These are phyloP conservation scores for Elanus axillaris DNA, from an alignment of 2,113 vertebrate genomes.

Conservation along the genomic window DNA sequence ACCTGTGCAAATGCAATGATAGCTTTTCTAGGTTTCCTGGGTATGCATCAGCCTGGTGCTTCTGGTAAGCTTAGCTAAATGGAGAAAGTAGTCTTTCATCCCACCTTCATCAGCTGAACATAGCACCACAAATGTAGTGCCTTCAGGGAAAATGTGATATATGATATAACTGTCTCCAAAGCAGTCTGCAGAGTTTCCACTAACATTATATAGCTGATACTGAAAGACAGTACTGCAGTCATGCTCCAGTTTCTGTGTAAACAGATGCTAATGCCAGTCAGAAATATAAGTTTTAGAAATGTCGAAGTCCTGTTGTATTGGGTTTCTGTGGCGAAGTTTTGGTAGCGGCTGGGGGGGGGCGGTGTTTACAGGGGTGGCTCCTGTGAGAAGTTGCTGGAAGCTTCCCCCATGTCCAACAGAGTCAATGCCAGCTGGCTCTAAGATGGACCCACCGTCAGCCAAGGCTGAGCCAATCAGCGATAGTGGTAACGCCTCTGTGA, in stretches of 20 bases:
- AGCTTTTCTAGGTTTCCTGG: background rate
- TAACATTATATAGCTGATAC: background rate
- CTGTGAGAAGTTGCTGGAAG: too few species aligned
- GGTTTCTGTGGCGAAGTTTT: too few species aligned
- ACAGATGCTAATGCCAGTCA: background rate
- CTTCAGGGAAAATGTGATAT: background rate
- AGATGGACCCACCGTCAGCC: too few species aligned
- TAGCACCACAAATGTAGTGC: background rate
- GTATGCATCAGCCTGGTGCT: background rate
- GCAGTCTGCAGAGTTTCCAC: background rate
- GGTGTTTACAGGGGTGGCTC: too few species aligned
- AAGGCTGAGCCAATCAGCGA: too few species aligned
- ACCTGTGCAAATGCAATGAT: background rate
- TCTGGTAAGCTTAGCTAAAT: background rate
- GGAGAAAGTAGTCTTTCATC: background rate
- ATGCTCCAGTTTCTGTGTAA: background rate
- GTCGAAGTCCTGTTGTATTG: too few species aligned
- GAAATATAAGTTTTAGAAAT: background rate
- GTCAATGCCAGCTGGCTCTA: too few species aligned
- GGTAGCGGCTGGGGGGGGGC: too few species aligned
- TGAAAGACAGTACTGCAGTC: background rate
- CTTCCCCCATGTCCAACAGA: too few species aligned
- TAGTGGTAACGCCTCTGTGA: too few species aligned
- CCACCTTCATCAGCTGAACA: background rate
- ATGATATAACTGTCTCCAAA: background rate